phyloP scores from a whole-genome alignment of 2,888 invertebrate genomes.

The Carcina quercana region DNA sequence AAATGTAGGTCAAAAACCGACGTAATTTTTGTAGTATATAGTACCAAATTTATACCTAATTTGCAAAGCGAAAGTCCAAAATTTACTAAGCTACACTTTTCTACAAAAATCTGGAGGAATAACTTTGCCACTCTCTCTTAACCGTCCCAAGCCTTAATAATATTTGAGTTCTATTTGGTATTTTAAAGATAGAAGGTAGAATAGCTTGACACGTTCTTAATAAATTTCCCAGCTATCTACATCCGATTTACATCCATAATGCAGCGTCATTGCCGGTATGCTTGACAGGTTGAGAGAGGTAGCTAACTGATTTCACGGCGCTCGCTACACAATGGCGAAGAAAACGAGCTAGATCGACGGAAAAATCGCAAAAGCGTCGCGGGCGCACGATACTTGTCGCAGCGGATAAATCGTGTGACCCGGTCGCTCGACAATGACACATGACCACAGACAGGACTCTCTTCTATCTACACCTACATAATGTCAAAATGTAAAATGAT shows the following conservation, averaged over 20 bases:
- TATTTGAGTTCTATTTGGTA: no score
- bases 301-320: slow-evolving; percentile 35
- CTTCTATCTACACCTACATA: slow-evolving; percentile 32
- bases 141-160: no score
- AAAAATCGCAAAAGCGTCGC: slow-evolving; percentile 42
- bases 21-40: no score
- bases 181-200: no score
- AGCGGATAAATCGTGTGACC: slow-evolving; percentile 54
- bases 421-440: slow-evolving; percentile 43
- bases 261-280: slow-evolving; percentile 34
- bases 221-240: not conserved
- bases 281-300: slow-evolving; percentile 26
- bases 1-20: no score
- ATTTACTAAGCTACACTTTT: no score
- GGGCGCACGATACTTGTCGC: slow-evolving; percentile 50
- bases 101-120: no score
- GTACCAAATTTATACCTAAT: no score
- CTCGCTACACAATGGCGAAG: slow-evolving; percentile 33
- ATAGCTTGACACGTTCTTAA: no score
- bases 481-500: no score
- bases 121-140: no score
- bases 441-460: slow-evolving; percentile 33
- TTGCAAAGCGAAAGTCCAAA: no score
- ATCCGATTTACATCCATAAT: slow-evolving; percentile 16
- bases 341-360: slow-evolving; percentile 36